Percentiles rank a stretch among this genome's conserved stretches.
Conservation (phyloP, 2,797 vertebrate species). For the Danio choprae region DNA sequence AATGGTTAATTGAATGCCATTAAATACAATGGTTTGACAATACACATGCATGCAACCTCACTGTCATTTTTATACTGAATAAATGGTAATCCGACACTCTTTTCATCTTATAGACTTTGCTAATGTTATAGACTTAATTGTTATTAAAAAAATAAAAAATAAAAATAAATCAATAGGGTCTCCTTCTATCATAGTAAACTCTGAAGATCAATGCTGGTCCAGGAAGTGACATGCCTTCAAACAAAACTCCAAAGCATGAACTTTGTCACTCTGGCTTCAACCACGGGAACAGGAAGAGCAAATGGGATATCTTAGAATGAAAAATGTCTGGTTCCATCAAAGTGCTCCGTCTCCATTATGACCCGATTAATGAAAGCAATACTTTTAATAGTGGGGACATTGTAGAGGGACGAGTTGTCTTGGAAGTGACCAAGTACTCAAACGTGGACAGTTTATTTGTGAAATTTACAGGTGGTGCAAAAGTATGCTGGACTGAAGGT, state of each 20-base stretch:
- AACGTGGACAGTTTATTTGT: constrained; percentile 82
- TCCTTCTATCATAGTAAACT: background rate
- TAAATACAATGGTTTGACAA: no score
- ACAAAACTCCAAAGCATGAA: background rate
- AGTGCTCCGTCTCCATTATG: constrained; percentile 83
- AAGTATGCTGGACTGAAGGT: constrained; percentile 83
- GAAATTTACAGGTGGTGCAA: constrained; percentile 86
- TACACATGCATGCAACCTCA: no score
- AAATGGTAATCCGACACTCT: no score
- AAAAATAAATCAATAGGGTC: background rate
- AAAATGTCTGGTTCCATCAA: constrained; percentile 87
- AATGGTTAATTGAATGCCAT: no score
- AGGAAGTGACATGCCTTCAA: background rate
- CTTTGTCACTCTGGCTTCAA: background rate
- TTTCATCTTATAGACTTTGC: no score
- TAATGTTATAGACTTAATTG: no score
- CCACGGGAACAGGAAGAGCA: background rate
- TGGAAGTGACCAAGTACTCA: constrained; percentile 85
- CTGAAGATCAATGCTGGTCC: background rate
- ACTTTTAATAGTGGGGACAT: constrained; percentile 88
- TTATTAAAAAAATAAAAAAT: no score
- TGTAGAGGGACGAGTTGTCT: constrained; percentile 82
- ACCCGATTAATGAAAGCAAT: constrained; percentile 83
- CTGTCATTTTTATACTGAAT: no score
- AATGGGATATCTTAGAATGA: background rate